phyloP scores from a whole-genome alignment of 2,888 invertebrate species.

The Lasioglossum marginatum region DNA sequence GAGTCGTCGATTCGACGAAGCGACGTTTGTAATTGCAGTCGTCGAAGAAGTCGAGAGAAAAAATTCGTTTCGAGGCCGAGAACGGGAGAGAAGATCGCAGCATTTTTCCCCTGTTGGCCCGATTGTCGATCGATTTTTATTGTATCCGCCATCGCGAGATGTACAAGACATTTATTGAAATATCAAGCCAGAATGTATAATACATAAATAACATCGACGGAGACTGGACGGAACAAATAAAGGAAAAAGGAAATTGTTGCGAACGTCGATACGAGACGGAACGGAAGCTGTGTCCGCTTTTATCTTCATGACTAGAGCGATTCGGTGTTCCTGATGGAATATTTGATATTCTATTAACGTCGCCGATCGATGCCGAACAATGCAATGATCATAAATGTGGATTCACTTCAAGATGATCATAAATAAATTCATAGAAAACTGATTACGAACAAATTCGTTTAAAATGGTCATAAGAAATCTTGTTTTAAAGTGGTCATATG shows the following conservation, averaged over 20 bases:
- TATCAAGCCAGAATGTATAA: background rate
- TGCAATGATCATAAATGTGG: too few species aligned
- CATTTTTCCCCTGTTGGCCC: background rate
- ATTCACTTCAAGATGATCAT: background rate
- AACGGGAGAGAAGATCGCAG: background rate
- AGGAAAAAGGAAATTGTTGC: background rate
- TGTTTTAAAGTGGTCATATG: too few species aligned
- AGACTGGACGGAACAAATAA: background rate
- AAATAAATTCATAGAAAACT: background rate
- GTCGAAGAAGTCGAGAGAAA: conserved; percentile 14
- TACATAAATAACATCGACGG: background rate
- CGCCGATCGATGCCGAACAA: background rate
- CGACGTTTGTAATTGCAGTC: background rate
- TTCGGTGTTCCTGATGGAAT: background rate
- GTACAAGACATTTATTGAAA: background rate
- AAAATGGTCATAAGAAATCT: too few species aligned
- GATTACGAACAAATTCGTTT: too few species aligned
- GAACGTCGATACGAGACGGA: background rate
- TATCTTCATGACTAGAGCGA: background rate
- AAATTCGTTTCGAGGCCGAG: background rate
- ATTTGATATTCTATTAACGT: background rate
- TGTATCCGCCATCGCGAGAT: background rate
- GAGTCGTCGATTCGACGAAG: conserved; percentile 31
- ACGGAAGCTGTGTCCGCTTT: background rate
- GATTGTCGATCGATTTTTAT: background rate